Evolutionary conservation across 2,888 invertebrate species (phyloP).

Genomic region (Ptycholaimellus sp.): DNA sequence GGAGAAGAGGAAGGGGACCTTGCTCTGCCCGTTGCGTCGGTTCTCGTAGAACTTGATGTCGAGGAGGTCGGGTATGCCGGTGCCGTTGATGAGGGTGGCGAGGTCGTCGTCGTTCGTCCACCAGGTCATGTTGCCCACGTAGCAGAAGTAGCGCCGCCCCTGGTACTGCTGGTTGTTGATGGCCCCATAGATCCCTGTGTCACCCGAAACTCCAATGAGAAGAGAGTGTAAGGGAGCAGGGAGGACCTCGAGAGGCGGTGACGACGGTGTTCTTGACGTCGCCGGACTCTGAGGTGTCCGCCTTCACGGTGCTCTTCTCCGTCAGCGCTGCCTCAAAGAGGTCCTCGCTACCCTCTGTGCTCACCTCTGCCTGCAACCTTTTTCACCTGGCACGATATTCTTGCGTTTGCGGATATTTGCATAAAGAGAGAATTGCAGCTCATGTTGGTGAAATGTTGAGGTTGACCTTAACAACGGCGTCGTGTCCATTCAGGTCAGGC

Average conservation of each 20-base stretch:
- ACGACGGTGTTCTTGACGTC: not conserved
- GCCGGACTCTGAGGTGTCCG: not conserved
- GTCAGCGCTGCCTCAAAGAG: constrained; percentile 3
- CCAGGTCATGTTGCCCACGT: constrained; percentile 96
- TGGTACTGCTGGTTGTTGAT: constrained; percentile 11
- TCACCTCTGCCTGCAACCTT: not conserved
- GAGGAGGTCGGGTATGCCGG: constrained; percentile 72
- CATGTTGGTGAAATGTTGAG: too few species aligned
- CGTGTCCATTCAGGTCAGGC: too few species aligned
- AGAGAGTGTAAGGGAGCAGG: not conserved
- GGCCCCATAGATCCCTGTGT: too few species aligned
- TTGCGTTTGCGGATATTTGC: not conserved
- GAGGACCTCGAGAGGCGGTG: not conserved
- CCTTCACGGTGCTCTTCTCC: not conserved
- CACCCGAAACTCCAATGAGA: too few species aligned
- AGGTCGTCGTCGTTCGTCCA: constrained; percentile 23
- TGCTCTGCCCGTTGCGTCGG: constrained; percentile 45
- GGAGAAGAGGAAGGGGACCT: constrained; percentile 4
- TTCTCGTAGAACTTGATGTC: constrained; percentile 99
- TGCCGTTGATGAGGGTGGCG: constrained; percentile 54
- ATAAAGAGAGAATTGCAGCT: too few species aligned
- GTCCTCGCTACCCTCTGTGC: not conserved
- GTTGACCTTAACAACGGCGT: too few species aligned
- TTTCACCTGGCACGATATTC: not conserved
- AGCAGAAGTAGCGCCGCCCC: constrained; percentile 43